Conservation (phyloP, 2,113 vertebrate species). For the Heterochromis multidens region DNA sequence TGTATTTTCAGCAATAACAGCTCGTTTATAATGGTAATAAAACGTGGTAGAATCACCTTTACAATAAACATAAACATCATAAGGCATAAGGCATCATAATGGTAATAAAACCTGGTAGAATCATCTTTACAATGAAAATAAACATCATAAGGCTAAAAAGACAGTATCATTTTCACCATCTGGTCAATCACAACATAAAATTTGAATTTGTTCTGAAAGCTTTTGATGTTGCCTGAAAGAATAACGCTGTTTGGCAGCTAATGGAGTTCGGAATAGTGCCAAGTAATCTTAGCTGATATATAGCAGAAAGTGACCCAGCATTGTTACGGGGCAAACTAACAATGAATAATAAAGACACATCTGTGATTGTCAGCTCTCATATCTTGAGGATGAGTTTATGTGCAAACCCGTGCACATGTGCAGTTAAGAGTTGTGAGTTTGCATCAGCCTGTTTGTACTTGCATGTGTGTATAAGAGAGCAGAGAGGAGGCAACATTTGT, state of each 20-base stretch:
- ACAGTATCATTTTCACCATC: neutral
- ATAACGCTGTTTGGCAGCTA: neutral
- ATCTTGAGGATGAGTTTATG: neutral
- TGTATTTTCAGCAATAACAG: neutral
- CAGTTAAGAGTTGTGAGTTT: neutral
- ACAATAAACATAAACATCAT: neutral
- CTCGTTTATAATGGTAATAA: neutral
- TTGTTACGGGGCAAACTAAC: constrained; percentile 26
- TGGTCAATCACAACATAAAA: neutral
- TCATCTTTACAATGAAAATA: neutral
- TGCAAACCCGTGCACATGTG: neutral
- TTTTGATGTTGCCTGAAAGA: constrained; percentile 4
- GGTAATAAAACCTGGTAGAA: neutral
- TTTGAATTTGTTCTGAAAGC: neutral
- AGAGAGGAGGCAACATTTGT: constrained; percentile 44
- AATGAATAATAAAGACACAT: constrained; percentile 45
- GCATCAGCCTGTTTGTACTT: constrained; percentile 20
- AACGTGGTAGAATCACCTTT: neutral
- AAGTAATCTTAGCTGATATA: constrained; percentile 25
- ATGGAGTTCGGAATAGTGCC: constrained; percentile 1
- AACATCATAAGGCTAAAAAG: neutral
- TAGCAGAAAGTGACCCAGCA: constrained; percentile 7
- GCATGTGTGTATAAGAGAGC: constrained; percentile 13
- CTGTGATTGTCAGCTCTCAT: constrained; percentile 7
- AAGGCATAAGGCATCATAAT: no score